Conservation (phyloP, 2,113 vertebrate species). For the Odocoileus virginianus region DNA sequence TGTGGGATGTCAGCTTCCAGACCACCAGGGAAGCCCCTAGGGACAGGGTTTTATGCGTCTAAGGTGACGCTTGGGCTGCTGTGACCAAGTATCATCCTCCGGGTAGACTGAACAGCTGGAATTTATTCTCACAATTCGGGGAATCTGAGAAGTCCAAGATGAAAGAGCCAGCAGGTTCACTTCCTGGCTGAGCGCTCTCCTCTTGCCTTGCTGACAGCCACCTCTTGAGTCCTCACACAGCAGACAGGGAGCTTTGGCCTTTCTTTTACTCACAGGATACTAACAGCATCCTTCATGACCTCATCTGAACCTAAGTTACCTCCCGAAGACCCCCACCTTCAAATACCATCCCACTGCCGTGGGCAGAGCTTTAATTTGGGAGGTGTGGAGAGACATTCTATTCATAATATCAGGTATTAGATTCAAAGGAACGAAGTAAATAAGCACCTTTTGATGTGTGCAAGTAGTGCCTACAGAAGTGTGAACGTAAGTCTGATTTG, state of each 20-base stretch:
- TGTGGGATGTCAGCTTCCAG: not conserved
- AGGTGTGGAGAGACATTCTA: not conserved
- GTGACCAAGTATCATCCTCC: not conserved
- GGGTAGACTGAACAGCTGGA: not conserved
- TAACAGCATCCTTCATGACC: not conserved
- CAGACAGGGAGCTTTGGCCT: not conserved
- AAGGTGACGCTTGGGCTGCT: not conserved
- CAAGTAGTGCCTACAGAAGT: not conserved
- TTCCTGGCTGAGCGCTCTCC: not conserved
- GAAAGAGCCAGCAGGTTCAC: not conserved
- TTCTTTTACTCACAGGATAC: not conserved
- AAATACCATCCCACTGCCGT: not conserved
- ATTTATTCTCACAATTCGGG: not conserved
- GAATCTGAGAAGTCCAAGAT: not conserved
- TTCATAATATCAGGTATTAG: not conserved
- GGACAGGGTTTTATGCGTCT: not conserved
- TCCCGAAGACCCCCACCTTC: not conserved
- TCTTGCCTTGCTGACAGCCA: not conserved
- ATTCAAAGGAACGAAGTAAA: not conserved
- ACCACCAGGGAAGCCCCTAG: not conserved
- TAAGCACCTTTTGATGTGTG: not conserved
- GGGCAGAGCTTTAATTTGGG: not conserved
- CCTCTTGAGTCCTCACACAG: not conserved
- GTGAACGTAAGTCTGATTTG: not conserved
- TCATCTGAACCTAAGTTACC: not conserved